These are phyloP conservation scores for Rhodophaea formosa DNA, from an alignment of 2,888 invertebrate species.

Conservation along the genomic window DNA sequence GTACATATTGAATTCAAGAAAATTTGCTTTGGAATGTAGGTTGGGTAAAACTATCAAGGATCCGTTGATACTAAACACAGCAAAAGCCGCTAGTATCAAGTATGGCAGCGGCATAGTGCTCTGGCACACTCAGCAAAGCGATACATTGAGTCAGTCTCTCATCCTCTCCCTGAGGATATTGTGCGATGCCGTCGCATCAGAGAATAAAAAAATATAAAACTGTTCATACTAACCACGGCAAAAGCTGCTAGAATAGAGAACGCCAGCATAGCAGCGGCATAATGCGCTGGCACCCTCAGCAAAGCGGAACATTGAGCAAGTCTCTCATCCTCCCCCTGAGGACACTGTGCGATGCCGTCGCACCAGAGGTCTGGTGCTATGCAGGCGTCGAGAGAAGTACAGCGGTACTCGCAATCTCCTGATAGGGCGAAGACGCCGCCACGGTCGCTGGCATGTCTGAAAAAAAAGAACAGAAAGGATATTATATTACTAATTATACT, in stretches of 20 bases:
- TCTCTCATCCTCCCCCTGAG: slow-evolving; percentile 90
- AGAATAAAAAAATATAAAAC: background rate
- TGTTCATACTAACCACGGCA: slow-evolving; percentile 64
- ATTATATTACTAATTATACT: too few relatives aligned
- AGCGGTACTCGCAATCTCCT: slow-evolving; percentile 88
- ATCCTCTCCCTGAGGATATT: background rate
- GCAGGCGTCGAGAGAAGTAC: slow-evolving; percentile 90
- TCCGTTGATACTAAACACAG: slow-evolving; percentile 66
- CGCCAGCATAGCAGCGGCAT: slow-evolving; percentile 82
- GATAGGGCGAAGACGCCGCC: slow-evolving; percentile 81
- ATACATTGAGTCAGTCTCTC: background rate
- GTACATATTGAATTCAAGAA: too few relatives aligned
- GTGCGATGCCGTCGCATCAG: background rate
- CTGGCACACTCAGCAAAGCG: too few relatives aligned
- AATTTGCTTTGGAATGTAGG: too few relatives aligned
- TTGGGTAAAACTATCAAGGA: too few relatives aligned
- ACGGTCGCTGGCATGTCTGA: slow-evolving; percentile 76
- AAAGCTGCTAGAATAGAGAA: slow-evolving; percentile 70
- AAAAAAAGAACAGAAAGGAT: slow-evolving; percentile 31
- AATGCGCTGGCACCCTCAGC: slow-evolving; percentile 88
- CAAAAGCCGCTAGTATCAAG: slow-evolving; percentile 59
- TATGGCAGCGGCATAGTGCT: too few relatives aligned
- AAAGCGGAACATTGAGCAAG: slow-evolving; percentile 89
- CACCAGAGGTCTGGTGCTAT: slow-evolving; percentile 91
- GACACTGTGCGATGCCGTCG: slow-evolving; percentile 89